Conservation (phyloP, 2,797 vertebrate genomes). For the Macropus fuliginosus region DNA sequence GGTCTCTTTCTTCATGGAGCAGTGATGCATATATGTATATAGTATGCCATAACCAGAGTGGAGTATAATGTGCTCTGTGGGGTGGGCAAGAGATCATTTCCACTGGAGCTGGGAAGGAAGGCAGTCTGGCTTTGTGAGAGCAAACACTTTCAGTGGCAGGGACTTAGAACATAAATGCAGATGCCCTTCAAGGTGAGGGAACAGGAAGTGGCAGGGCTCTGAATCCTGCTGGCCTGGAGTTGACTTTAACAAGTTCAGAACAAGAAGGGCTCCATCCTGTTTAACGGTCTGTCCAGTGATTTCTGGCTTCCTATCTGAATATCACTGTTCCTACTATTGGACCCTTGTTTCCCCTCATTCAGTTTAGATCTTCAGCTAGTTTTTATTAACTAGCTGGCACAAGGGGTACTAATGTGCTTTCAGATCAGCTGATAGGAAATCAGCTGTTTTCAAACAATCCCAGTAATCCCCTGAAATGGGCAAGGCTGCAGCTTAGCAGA, state of each 20-base stretch:
- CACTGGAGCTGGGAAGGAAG: not conserved
- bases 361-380: not conserved
- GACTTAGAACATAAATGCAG: not conserved
- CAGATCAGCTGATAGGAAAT: not conserved
- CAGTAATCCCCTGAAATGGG: not conserved
- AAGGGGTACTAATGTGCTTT: not conserved
- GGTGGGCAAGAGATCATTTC: not conserved
- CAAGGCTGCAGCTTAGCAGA: not conserved
- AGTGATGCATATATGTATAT: not conserved
- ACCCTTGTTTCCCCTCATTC: not conserved
- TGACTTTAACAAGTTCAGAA: not conserved
- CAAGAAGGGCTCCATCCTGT: not conserved
- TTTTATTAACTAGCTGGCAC: not conserved
- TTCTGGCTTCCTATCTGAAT: not conserved
- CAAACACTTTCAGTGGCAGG: not conserved
- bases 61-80: not conserved
- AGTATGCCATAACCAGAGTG: not conserved
- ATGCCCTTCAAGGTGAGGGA: not conserved
- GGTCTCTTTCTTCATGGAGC: not conserved
- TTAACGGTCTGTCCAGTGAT: not conserved
- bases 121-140: not conserved
- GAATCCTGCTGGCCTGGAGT: not conserved
- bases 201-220: not conserved
- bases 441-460: not conserved
- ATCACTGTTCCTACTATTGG: not conserved